Evolutionary conservation across 2,888 invertebrate species (phyloP), one percentile per base, ranked within the genome.

Genomic region (Orthonychiurus folsomi): DNA sequence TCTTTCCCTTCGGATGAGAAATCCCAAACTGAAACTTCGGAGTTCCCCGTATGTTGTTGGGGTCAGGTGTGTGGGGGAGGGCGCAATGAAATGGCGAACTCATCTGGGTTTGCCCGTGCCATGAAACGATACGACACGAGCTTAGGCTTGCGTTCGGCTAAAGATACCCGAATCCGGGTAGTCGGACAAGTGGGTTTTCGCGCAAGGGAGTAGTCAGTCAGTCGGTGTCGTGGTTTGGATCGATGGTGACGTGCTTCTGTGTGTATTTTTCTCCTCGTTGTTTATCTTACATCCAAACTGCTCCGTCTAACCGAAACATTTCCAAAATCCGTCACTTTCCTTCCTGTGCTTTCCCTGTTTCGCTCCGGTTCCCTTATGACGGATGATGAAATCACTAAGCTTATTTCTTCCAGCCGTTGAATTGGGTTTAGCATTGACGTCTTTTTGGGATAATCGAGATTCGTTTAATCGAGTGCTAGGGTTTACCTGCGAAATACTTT

Each of bases 161-260:
- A 15, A 37, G 5, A 9, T 37, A 9, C 15, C 5, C 37, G 37
- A 5, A 37, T 5, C 5, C 37, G 37, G 37, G 37, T 5, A 37
- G 37, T 21, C 27, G 9, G 2, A 37, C 26, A 28, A 56, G 18
- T 27, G n/a, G 27, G 28, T 12, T 55, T 55, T 23, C 55, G 55
- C 56, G 56, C 56, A 56, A 27, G 55, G 24, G 55, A 24, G 55
- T 28, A 26, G 56, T 2, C 55, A 55, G 24, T 56, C 26, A 25
- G 56, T 18, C 5, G 20, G 37, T 20, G 3, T 28, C 3, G 18
- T 20, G 27, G 55, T 55, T 59, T 66, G 63, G 68, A 68, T 68
- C 68, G 68, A 68, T 68, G 59, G 65, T 65, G 68, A 68, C 68
- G 68, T 68, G 66, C 65, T 27, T 15, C 5, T 37, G 37, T 37